These are phyloP conservation scores for Danaus melanippus DNA, from an alignment of 1,140 invertebrate genomes.

Conservation along the genomic window DNA sequence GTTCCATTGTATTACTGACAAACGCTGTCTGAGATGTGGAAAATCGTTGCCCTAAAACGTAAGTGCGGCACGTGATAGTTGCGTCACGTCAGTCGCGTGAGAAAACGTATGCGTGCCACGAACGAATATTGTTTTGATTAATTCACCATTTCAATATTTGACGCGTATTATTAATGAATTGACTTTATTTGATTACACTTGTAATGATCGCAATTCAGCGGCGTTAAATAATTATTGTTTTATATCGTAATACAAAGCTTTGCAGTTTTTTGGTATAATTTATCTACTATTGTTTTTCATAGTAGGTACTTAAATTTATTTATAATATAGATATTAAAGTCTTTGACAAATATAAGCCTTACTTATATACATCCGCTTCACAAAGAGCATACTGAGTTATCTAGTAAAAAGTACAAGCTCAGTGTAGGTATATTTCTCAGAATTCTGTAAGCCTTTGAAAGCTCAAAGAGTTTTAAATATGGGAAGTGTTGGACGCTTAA, in stretches of 20 bases:
- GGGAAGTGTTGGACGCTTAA: constrained; percentile 28
- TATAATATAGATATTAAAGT: too few species aligned
- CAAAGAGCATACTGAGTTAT: too few species aligned
- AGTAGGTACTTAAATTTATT: too few species aligned
- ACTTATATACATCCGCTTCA: too few species aligned
- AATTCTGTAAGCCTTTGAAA: constrained; percentile 8
- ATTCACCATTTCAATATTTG: constrained; percentile 29
- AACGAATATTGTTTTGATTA: constrained; percentile 29
- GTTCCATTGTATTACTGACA: constrained; percentile 65
- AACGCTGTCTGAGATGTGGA: constrained; percentile 61
- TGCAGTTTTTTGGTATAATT: too few species aligned
- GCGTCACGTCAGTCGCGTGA: constrained; percentile 24
- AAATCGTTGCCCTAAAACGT: constrained; percentile 47
- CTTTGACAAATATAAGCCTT: too few species aligned
- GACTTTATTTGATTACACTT: constrained; percentile 18
- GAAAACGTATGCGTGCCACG: constrained; percentile 19
- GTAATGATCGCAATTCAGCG: neutral
- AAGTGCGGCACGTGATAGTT: constrained; percentile 21
- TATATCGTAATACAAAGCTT: too few species aligned
- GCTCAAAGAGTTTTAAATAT: constrained; percentile 14
- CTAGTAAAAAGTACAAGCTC: constrained; percentile 8
- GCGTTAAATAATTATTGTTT: too few species aligned
- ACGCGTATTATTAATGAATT: constrained; percentile 23
- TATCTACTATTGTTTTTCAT: too few species aligned
- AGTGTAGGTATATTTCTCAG: constrained; percentile 9